Evolutionary conservation across 2,888 invertebrate genomes (phyloP).

Genomic region (Platerodrilus igneus): DNA sequence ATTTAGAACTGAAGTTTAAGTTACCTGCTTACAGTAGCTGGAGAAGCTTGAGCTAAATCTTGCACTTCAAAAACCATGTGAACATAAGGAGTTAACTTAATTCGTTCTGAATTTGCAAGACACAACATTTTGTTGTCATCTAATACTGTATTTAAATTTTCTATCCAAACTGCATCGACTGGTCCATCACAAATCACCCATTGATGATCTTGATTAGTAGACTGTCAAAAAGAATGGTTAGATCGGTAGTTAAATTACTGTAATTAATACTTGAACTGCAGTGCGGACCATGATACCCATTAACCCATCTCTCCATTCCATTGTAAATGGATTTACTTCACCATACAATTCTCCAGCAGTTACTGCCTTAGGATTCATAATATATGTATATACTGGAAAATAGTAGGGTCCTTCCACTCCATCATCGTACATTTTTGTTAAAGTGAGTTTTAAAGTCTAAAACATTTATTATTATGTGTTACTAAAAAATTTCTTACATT

Average conservation of each 20-base stretch:
- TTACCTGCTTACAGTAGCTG: conserved; percentile 75
- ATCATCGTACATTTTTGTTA: conserved; percentile 61
- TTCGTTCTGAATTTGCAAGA: conserved; percentile 84
- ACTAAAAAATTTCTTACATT: conserved; percentile 50
- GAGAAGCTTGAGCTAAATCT: conserved; percentile 84
- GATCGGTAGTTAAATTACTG: background rate
- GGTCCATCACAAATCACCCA: conserved; percentile 92
- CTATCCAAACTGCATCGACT: conserved; percentile 92
- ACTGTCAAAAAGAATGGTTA: background rate
- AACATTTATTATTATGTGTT: conserved; percentile 21
- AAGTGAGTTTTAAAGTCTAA: conserved; percentile 66
- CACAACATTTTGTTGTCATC: conserved; percentile 94
- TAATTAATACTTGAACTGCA: conserved; percentile 52
- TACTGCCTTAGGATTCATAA: conserved; percentile 85
- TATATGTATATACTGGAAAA: conserved; percentile 69
- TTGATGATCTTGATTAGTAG: conserved; percentile 65
- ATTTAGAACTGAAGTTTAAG: background rate
- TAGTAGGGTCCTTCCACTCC: conserved; percentile 59
- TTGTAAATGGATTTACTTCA: conserved; percentile 73
- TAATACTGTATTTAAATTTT: conserved; percentile 87
- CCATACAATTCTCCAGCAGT: conserved; percentile 86
- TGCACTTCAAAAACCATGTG: conserved; percentile 87
- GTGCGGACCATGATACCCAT: conserved; percentile 64
- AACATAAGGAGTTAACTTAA: conserved; percentile 82
- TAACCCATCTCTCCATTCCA: conserved; percentile 89